A percentile compares a stretch with the other conserved stretches of the same genome.
phyloP scores from a whole-genome alignment of 2,113 vertebrate species.

The Alces alces region DNA sequence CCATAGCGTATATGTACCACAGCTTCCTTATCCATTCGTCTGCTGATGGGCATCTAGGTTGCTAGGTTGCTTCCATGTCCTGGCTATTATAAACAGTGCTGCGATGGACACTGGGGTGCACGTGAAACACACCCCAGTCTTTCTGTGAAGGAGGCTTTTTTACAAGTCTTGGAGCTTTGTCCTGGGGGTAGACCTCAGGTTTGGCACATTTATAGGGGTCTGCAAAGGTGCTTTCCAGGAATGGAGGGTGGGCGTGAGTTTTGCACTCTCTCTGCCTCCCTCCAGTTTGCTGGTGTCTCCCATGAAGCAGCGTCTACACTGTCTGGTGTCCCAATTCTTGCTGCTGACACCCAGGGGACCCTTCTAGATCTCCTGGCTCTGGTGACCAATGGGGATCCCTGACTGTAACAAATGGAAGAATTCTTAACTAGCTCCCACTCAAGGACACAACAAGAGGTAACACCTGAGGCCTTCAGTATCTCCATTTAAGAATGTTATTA shows the following conservation, averaged over 20 bases:
- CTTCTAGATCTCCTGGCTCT: neutral
- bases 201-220: neutral
- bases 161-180: neutral
- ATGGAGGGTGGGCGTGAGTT: neutral
- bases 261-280: neutral
- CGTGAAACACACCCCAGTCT: neutral
- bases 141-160: neutral
- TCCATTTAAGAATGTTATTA: neutral
- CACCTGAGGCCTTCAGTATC: neutral
- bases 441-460: neutral
- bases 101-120: too few species aligned
- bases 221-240: neutral
- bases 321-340: too few species aligned
- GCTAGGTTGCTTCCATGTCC: too few species aligned
- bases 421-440: neutral
- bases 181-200: too few species aligned
- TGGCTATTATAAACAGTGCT: too few species aligned
- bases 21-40: too few species aligned
- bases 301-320: neutral
- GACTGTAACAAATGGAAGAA: neutral
- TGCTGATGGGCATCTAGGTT: too few species aligned
- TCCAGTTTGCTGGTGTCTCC: neutral
- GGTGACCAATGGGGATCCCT: neutral
- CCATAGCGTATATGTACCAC: too few species aligned
- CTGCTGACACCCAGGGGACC: neutral